Base-by-base conservation (phyloP, 2,888 invertebrate genomes). In the Deroplatys truncata region DNA sequence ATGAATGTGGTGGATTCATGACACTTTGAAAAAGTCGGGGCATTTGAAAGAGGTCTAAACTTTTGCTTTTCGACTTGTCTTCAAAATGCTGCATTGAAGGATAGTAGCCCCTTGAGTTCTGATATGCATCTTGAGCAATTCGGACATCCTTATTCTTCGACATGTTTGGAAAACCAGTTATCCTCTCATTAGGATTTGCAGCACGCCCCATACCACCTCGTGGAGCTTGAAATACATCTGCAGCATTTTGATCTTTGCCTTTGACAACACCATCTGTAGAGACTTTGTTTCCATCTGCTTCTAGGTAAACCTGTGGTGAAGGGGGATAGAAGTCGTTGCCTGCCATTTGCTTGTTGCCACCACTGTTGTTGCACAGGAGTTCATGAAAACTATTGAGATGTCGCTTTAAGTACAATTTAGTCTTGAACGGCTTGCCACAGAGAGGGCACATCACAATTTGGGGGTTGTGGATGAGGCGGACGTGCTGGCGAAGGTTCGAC, bases 391-490 rank as follows among this genome's bases (percentile, higher is more conserved):
- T 94, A 92, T 94, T 94, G 92, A 95, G 94, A 92, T 95, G 95
- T 89, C 95, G 93, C 92, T 95, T 94, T 91, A 96, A 93, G 93
- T 96, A 96, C 92, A 95, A 94, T 92, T 95, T 95, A 91, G 95
- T 95, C 94, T 95, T 95, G 94, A 95, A 96, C 91, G 94, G 94
- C 93, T 95, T 95, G 93, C 94, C 94, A 93, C 95, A 96, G 91
- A 95, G 93, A 91, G 94, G 94, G 93, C 95, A 95, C 92, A 94
- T 94, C 92, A 95, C 95, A 92, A 94, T 95, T 92, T 95, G 95
- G 91, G 95, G 95, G 93, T 95, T 95, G 93, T 96, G 95, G 93
- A 96, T 95, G 92, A 95, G 94, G 93, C 95, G 95, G 94, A 96
- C 95, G 93, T 96, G 95, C 92, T 96, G 95, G 91, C 95, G 94